These are phyloP conservation scores for Anguilla japonica DNA, from an alignment of 2,113 vertebrate genomes.

Conservation along the genomic window DNA sequence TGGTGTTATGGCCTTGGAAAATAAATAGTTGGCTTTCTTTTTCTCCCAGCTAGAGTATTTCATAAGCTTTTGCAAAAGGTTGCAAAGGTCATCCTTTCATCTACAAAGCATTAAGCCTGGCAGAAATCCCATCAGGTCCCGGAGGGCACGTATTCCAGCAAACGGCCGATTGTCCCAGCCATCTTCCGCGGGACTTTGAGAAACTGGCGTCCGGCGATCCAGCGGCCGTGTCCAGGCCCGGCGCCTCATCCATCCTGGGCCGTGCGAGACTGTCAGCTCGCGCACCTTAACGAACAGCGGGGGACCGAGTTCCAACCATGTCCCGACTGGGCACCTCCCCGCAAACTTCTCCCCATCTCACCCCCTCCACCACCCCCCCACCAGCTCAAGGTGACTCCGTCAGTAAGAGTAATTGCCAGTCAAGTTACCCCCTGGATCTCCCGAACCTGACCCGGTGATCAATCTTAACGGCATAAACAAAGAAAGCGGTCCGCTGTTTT, in stretches of 20 bases:
- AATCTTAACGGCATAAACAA: constrained; percentile 8
- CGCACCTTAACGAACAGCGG: constrained; percentile 19
- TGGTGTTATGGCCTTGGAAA: neutral
- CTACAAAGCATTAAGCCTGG: neutral
- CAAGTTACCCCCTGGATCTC: constrained; percentile 5
- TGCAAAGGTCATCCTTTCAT: neutral
- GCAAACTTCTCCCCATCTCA: neutral
- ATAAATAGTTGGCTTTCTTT: neutral
- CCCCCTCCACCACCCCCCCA: neutral
- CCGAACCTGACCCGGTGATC: constrained; percentile 10
- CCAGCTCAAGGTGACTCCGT: constrained; percentile 24
- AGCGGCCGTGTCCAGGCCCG: neutral
- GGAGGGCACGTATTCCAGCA: neutral
- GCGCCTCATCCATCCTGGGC: constrained; percentile 9
- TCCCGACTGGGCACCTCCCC: neutral
- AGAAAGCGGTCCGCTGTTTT: neutral
- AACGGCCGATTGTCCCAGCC: neutral
- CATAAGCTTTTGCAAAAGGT: neutral
- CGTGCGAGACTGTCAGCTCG: constrained; percentile 18
- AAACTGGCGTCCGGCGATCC: neutral
- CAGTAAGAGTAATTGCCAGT: constrained; percentile 17
- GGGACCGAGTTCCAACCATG: neutral
- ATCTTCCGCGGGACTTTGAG: neutral
- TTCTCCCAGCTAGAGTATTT: neutral
- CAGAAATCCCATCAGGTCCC: neutral